Conservation (phyloP, 2,797 vertebrate genomes). For the Microchirus variegatus region DNA sequence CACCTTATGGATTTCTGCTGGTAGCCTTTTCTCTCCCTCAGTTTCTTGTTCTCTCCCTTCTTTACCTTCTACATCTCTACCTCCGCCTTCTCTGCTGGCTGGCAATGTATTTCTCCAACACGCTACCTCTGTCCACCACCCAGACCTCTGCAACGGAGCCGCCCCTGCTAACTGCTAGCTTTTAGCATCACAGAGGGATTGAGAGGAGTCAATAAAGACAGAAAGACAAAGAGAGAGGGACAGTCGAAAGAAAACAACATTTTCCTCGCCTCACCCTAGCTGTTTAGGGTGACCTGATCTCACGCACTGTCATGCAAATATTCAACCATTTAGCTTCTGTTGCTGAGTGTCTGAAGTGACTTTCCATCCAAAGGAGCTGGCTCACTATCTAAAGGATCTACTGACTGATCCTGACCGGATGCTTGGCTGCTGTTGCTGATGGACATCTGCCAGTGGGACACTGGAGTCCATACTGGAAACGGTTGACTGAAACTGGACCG, state of each 20-base stretch:
- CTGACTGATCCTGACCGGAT: constrained; percentile 42
- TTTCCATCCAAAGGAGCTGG: constrained; percentile 41
- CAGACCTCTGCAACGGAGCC: constrained; percentile 69
- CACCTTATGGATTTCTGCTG: constrained; percentile 29
- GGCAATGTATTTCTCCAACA: constrained; percentile 69
- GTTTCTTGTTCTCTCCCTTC: constrained; percentile 54
- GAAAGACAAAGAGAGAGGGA: constrained; percentile 16
- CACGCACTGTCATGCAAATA: constrained; percentile 34
- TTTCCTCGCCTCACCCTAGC: constrained; percentile 48
- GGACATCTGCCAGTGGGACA: constrained; percentile 35
- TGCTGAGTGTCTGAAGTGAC: constrained; percentile 41
- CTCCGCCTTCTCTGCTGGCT: constrained; percentile 44
- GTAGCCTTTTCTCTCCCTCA: constrained; percentile 42
- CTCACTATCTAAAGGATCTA: constrained; percentile 45
- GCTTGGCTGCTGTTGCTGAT: constrained; percentile 40
- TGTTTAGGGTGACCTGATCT: constrained; percentile 30
- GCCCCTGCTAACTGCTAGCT: constrained; percentile 55
- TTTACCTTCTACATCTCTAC: constrained; percentile 55
- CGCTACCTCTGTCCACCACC: constrained; percentile 63
- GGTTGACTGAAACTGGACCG: constrained; percentile 21
- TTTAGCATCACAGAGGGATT: constrained; percentile 68
- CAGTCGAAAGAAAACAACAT: constrained; percentile 31
- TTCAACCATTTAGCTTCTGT: constrained; percentile 28
- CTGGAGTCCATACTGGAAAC: constrained; percentile 29
- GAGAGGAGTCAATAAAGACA: constrained; percentile 14